Evolutionary conservation across 2,113 vertebrate species (phyloP).

Genomic region (Apteryx mantelli): DNA sequence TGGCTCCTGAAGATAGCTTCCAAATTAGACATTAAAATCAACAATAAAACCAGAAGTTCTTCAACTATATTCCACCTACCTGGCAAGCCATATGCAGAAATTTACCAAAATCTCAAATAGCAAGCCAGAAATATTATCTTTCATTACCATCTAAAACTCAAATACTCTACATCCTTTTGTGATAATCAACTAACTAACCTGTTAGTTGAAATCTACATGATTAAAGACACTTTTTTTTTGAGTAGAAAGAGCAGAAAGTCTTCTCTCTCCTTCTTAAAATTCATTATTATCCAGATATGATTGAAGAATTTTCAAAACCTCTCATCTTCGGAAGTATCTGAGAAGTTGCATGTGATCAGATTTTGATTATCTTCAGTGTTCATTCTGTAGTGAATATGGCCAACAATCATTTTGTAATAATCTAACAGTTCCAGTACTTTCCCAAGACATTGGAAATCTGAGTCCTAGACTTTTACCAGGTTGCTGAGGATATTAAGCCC

Average conservation of each 20-base stretch:
- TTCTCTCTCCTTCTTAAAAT: neutral
- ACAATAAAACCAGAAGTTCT: neutral
- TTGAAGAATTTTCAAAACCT: neutral
- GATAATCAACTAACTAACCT: neutral
- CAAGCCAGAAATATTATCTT: neutral
- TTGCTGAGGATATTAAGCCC: neutral
- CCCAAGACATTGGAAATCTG: accelerated
- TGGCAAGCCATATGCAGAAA: neutral
- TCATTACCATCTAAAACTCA: neutral
- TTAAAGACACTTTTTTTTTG: neutral
- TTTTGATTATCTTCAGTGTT: neutral
- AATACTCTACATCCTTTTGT: neutral
- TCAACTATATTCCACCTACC: neutral
- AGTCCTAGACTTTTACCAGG: neutral
- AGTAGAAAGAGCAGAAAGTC: neutral
- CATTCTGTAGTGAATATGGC: neutral
- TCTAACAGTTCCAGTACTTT: neutral
- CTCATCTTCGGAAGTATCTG: neutral
- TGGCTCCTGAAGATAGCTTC: neutral
- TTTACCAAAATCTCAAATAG: neutral
- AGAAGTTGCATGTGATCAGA: neutral
- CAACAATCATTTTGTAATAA: neutral
- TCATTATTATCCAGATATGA: neutral
- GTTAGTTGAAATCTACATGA: neutral
- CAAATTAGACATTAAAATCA: neutral